A percentile compares a stretch with the other conserved stretches of the same genome.
phyloP scores from a whole-genome alignment of 1,140 invertebrate genomes.

The Trachelipus rathkii region DNA sequence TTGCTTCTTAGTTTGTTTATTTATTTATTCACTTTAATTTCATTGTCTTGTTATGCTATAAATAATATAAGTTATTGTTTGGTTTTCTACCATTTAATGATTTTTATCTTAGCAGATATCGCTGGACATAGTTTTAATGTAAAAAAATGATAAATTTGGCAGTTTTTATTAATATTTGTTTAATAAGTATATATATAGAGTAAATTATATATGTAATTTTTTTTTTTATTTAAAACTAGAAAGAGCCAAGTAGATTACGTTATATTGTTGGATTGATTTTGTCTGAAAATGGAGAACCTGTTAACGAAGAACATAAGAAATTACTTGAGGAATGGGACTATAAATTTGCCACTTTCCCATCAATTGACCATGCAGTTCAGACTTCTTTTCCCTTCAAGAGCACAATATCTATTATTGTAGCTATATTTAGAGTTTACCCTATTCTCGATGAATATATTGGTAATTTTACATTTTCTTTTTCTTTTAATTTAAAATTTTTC shows the following conservation, averaged over 20 bases:
- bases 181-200: no score
- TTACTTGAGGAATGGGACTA: slow-evolving; percentile 47
- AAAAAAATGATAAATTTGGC: no score
- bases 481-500: no score
- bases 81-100: no score
- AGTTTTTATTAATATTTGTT: no score
- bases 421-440: slow-evolving; percentile 52
- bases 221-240: neutral
- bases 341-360: slow-evolving; percentile 50
- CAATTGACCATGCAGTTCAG: slow-evolving; percentile 50
- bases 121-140: no score
- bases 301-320: slow-evolving; percentile 40
- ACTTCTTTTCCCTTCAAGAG: slow-evolving; percentile 52
- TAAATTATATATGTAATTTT: neutral
- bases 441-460: slow-evolving; percentile 49
- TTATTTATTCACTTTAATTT: no score
- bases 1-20: no score
- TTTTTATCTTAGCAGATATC: no score
- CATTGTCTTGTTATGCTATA: no score
- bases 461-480: slow-evolving; percentile 13
- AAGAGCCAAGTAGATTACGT: slow-evolving; percentile 38
- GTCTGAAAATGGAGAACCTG: slow-evolving; percentile 47
- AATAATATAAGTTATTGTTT: no score
- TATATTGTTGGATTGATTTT: slow-evolving; percentile 51
- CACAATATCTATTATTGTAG: slow-evolving; percentile 52